Conservation (phyloP, 30 jellyfish, hydroid and myxozoan species). For the Euphysa ruthae region DNA sequence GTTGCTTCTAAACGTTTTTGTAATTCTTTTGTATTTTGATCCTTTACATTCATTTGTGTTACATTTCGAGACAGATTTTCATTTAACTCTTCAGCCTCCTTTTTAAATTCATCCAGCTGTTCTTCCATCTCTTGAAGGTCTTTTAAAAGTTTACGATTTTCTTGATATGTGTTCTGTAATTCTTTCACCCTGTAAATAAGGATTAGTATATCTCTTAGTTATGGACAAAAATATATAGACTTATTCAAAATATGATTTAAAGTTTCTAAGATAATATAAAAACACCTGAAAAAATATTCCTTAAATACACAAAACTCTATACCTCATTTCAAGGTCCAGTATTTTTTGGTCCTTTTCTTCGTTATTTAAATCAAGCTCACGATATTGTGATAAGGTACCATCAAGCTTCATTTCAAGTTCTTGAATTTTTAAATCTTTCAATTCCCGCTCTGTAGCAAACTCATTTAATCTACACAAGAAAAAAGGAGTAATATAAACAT, state of each 20-base stretch:
- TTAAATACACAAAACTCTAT: neutral
- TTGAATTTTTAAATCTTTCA: conserved; percentile 58
- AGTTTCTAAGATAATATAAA: too few species aligned
- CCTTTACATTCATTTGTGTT: conserved; percentile 2
- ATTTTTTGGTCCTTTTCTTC: conserved; percentile 87
- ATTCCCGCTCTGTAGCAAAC: conserved; percentile 57
- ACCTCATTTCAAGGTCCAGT: conserved; percentile 84
- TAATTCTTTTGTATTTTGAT: conserved; percentile 6
- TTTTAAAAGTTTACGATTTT: conserved; percentile 41
- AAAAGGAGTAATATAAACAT: neutral
- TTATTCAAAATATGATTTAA: too few species aligned
- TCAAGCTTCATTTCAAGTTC: conserved; percentile 84
- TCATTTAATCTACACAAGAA: conserved; percentile 54
- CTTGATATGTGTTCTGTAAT: conserved; percentile 64
- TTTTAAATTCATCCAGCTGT: conserved; percentile 20
- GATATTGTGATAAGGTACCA: conserved; percentile 74
- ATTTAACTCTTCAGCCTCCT: conserved; percentile 13
- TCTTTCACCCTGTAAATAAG: conserved; percentile 53
- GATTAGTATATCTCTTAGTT: neutral
- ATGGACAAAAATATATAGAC: too few species aligned
- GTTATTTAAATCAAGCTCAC: conserved; percentile 71
- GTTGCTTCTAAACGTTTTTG: conserved; percentile 60
- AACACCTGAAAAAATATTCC: neutral
- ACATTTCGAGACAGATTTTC: neutral
- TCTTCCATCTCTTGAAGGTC: conserved; percentile 46